phyloP scores from a whole-genome alignment of 2,888 invertebrate species.

The Drosophila longiperda region DNA sequence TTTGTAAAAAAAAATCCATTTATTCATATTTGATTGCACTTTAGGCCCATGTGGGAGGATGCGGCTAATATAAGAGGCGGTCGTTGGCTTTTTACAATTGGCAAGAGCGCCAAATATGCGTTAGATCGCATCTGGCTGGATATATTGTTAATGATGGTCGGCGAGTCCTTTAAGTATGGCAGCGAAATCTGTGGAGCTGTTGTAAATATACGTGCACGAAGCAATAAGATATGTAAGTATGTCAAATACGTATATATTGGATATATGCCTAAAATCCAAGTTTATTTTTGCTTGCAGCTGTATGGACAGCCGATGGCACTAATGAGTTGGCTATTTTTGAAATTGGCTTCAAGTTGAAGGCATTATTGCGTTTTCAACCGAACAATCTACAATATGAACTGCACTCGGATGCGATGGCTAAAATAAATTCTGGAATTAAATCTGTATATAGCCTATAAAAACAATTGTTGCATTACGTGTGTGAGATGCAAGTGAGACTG shows the following conservation, averaged over 20 bases:
- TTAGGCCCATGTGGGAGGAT: constrained; percentile 82
- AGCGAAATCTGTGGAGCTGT: constrained; percentile 69
- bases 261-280: rapidly evolving
- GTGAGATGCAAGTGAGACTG: constrained; percentile 24
- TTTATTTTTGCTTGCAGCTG: constrained; percentile 33
- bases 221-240: constrained; percentile 68
- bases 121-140: constrained; percentile 70
- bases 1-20: background rate
- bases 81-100: constrained; percentile 64
- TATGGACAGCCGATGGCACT: constrained; percentile 66
- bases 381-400: constrained; percentile 69
- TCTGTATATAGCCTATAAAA: constrained; percentile 73
- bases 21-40: background rate
- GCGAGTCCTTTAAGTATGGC: constrained; percentile 64
- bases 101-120: constrained; percentile 52
- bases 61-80: constrained; percentile 67
- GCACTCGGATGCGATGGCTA: constrained; percentile 70
- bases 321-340: constrained; percentile 67
- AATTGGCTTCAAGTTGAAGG: constrained; percentile 69
- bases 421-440: constrained; percentile 87
- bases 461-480: constrained; percentile 18
- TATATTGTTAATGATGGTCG: constrained; percentile 71
- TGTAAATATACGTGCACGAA: constrained; percentile 82
- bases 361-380: constrained; percentile 55
- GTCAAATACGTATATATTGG: background rate